Evolutionary conservation across 2,113 vertebrate species (phyloP).

Genomic region (Pteropus alecto): DNA sequence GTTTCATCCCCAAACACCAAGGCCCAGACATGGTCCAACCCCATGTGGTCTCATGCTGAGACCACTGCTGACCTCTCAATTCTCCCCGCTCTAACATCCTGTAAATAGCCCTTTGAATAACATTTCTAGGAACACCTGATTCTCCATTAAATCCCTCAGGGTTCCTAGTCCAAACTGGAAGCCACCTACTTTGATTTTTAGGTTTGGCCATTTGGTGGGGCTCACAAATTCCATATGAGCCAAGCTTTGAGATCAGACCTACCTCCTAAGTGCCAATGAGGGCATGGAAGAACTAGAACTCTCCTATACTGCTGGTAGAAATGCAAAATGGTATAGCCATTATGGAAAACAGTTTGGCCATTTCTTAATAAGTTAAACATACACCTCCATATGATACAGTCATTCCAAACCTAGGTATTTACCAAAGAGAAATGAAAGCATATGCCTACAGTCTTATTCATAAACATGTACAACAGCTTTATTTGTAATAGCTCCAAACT

Average conservation of each 20-base stretch:
- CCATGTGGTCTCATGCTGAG: neutral
- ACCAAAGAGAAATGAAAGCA: neutral
- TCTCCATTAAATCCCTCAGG: neutral
- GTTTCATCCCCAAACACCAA: neutral
- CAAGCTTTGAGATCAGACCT: neutral
- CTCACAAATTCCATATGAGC: neutral
- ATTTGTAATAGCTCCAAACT: neutral
- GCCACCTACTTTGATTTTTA: neutral
- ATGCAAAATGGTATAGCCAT: neutral
- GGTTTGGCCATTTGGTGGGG: neutral
- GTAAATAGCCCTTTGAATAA: neutral
- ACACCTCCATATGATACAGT: neutral
- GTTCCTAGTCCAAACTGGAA: neutral
- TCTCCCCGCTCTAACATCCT: neutral
- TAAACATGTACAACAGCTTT: neutral
- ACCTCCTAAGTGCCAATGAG: neutral
- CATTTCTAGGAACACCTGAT: neutral
- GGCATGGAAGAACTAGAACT: neutral
- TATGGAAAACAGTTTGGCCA: neutral
- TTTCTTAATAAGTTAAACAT: neutral
- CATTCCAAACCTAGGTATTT: neutral
- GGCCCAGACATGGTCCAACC: neutral
- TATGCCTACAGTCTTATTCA: neutral
- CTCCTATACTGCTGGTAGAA: neutral
- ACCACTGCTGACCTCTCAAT: neutral